Evolutionary conservation across 1,140 invertebrate genomes (phyloP).

Genomic region (Dryas iulia): DNA sequence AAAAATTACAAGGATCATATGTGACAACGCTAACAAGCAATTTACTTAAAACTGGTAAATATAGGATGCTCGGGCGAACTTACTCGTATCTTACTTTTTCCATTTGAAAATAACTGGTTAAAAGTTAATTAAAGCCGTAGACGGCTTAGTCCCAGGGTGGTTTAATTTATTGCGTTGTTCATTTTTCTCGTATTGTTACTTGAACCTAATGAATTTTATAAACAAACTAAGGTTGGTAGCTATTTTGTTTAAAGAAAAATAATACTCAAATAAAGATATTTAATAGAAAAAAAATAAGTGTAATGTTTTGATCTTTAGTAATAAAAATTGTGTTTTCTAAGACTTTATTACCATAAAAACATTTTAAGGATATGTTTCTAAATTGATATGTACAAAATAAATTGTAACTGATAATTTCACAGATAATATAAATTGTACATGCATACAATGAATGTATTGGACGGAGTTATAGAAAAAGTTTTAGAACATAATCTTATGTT

Average conservation of each 20-base stretch:
- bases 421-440: too few species aligned
- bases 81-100: constrained; percentile 34
- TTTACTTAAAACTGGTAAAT: constrained; percentile 6
- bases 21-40: constrained; percentile 25
- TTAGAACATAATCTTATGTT: too few species aligned
- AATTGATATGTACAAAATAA: too few species aligned
- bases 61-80: not conserved
- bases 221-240: constrained; percentile 7
- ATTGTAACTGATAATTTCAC: too few species aligned
- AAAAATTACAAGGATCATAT: constrained; percentile 20
- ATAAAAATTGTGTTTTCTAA: too few species aligned
- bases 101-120: constrained; percentile 49
- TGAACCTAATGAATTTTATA: constrained; percentile 19
- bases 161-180: constrained; percentile 65
- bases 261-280: not conserved
- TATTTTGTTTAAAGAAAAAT: not conserved
- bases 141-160: constrained; percentile 59
- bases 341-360: too few species aligned
- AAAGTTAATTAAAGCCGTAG: constrained; percentile 73
- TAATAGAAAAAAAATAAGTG: too few species aligned
- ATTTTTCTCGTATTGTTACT: constrained; percentile 48
- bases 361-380: too few species aligned
- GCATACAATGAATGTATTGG: too few species aligned
- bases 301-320: too few species aligned
- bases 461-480: too few species aligned